Conservation (phyloP, 2,888 invertebrate species). For the Thecocarcelia acutangulata region DNA sequence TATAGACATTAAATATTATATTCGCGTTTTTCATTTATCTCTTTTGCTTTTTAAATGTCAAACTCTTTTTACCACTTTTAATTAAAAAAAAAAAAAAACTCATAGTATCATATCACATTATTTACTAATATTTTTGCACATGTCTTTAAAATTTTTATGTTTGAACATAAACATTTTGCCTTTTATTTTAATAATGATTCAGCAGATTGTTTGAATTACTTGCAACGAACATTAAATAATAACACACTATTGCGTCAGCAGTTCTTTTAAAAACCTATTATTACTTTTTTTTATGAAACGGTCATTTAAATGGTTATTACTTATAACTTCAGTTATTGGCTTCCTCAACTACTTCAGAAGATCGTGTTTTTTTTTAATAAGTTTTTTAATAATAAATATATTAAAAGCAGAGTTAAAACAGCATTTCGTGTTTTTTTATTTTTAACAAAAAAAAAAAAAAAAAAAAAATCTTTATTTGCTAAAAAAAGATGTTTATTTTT, state of each 20-base stretch:
- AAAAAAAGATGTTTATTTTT: too few species aligned
- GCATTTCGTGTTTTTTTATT: too few species aligned
- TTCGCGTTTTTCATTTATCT: too few species aligned
- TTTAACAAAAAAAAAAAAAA: too few species aligned
- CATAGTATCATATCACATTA: not conserved
- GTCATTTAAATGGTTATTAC: not conserved
- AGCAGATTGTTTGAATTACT: slow-evolving; percentile 9
- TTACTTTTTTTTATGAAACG: slow-evolving; percentile 22
- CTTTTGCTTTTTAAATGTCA: too few species aligned
- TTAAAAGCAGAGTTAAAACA: too few species aligned
- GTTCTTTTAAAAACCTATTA: slow-evolving; percentile 7
- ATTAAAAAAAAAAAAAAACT: not conserved
- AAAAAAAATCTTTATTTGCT: too few species aligned
- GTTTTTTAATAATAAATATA: too few species aligned
- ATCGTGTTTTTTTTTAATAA: not conserved
- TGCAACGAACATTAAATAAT: slow-evolving; percentile 1
- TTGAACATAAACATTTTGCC: slow-evolving; percentile 11
- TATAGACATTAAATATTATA: too few species aligned
- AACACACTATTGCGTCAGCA: slow-evolving; percentile 38
- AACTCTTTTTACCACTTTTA: not conserved
- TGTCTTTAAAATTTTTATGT: slow-evolving; percentile 19
- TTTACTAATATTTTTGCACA: slow-evolving; percentile 5
- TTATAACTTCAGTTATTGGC: too few species aligned
- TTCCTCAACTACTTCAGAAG: not conserved
- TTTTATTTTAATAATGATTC: slow-evolving; percentile 33